phyloP scores from a whole-genome alignment of 2,888 invertebrate genomes.

The Tubulanus polymorphus region DNA sequence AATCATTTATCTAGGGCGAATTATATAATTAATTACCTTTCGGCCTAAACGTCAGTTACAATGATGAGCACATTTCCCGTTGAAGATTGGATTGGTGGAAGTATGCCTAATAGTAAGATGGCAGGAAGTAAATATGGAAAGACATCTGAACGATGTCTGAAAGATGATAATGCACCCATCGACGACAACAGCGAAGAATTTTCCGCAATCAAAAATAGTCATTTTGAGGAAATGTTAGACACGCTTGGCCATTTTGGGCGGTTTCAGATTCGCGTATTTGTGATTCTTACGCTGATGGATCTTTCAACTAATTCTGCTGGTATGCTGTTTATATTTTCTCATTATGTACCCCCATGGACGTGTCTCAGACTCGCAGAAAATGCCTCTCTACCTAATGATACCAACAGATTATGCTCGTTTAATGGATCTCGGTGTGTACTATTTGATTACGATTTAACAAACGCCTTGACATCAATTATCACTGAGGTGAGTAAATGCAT shows the following conservation, averaged over 20 bases:
- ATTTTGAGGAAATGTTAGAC: conserved; percentile 40
- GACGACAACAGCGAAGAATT: too few species aligned
- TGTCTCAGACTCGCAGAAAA: conserved; percentile 20
- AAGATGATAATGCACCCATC: too few species aligned
- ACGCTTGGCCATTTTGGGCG: conserved; percentile 43
- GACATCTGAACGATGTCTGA: too few species aligned
- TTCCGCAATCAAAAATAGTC: too few species aligned
- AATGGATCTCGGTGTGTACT: conserved; percentile 8
- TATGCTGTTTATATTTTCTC: conserved; percentile 41
- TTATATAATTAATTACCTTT: too few species aligned
- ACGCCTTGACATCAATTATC: conserved; percentile 36
- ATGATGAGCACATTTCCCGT: too few species aligned
- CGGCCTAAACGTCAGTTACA: too few species aligned
- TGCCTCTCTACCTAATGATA: not conserved
- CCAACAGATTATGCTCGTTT: not conserved
- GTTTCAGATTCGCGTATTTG: conserved; percentile 41
- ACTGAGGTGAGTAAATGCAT: conserved; percentile 37
- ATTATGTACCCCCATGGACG: conserved; percentile 28
- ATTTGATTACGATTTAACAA: conserved; percentile 16
- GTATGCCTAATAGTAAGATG: too few species aligned
- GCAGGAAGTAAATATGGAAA: too few species aligned
- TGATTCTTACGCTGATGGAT: conserved; percentile 46
- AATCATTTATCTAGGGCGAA: too few species aligned
- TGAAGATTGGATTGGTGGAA: too few species aligned
- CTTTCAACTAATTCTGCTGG: conserved; percentile 47